These are phyloP conservation scores for Chaetops frenatus DNA, from an alignment of 2,113 vertebrate species.

Conservation along the genomic window DNA sequence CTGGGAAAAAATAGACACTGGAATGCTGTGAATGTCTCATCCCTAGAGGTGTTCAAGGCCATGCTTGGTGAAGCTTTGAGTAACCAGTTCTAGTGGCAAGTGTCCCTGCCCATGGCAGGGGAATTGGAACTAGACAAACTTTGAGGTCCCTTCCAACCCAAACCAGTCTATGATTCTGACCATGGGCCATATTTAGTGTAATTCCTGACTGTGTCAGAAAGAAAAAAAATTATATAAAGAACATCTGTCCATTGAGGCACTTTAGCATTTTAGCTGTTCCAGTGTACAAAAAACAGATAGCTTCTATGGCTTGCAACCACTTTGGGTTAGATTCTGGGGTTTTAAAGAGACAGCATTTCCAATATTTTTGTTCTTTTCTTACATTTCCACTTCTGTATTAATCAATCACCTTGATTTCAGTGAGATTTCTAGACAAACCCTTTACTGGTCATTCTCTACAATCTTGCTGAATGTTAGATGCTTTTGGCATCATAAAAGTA, in stretches of 20 bases:
- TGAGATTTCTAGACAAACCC: background rate
- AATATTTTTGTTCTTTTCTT: background rate
- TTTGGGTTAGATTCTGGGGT: background rate
- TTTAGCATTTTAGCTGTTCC: background rate
- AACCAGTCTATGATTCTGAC: background rate
- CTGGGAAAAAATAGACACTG: background rate
- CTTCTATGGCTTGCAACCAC: background rate
- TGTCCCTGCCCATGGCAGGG: background rate
- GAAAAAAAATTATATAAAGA: background rate
- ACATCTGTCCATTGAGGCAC: background rate
- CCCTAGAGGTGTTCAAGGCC: background rate
- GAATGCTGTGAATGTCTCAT: background rate
- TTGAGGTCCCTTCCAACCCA: background rate
- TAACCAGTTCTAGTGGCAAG: background rate
- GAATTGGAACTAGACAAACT: background rate
- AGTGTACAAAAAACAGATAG: background rate
- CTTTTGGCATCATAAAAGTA: background rate
- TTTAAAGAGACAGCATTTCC: background rate
- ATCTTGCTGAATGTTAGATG: background rate
- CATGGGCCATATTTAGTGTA: background rate
- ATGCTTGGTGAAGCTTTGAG: background rate
- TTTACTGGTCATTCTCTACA: background rate
- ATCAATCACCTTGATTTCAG: background rate
- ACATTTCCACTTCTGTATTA: background rate
- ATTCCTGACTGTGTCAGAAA: background rate